Percentiles rank a stretch among this genome's conserved stretches.
These are phyloP conservation scores for Cynaeus angustus DNA, from an alignment of 2,888 invertebrate genomes.

Conservation along the genomic window DNA sequence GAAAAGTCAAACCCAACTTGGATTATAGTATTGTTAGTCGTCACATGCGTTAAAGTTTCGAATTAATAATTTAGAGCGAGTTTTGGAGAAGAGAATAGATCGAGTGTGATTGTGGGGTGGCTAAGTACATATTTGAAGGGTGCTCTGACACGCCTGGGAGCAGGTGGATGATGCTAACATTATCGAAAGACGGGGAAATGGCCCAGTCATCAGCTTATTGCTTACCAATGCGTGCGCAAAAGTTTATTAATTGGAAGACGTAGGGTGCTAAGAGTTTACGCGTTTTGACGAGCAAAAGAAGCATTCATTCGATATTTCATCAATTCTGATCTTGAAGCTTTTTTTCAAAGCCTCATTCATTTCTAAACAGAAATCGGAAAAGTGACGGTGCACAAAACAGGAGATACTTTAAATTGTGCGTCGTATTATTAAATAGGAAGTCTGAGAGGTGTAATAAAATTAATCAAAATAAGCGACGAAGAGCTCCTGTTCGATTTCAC, in stretches of 20 bases:
- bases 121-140: slow-evolving; percentile 31
- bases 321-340: too few species aligned
- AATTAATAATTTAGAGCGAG: slow-evolving; percentile 32
- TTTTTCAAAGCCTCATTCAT: too few species aligned
- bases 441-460: slow-evolving; percentile 20
- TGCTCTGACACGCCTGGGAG: slow-evolving; percentile 26
- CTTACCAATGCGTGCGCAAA: slow-evolving; percentile 17
- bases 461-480: slow-evolving; percentile 16
- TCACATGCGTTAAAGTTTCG: slow-evolving; percentile 19
- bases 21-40: slow-evolving; percentile 17
- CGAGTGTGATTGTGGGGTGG: slow-evolving; percentile 35
- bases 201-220: slow-evolving; percentile 27
- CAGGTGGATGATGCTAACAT: slow-evolving; percentile 25
- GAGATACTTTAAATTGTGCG: slow-evolving; percentile 2
- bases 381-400: too few species aligned
- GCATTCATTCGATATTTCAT: neutral
- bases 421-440: slow-evolving; percentile 9
- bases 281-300: neutral
- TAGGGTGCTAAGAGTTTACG: slow-evolving; percentile 2
- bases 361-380: too few species aligned
- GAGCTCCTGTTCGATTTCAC: slow-evolving; percentile 7
- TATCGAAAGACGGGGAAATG: slow-evolving; percentile 14
- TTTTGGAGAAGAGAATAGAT: slow-evolving; percentile 8
- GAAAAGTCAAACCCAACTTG: slow-evolving; percentile 18
- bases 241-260: slow-evolving; percentile 20